These are phyloP conservation scores for Hyposoter didymator DNA, from an alignment of 2,888 invertebrate species.

Conservation along the genomic window DNA sequence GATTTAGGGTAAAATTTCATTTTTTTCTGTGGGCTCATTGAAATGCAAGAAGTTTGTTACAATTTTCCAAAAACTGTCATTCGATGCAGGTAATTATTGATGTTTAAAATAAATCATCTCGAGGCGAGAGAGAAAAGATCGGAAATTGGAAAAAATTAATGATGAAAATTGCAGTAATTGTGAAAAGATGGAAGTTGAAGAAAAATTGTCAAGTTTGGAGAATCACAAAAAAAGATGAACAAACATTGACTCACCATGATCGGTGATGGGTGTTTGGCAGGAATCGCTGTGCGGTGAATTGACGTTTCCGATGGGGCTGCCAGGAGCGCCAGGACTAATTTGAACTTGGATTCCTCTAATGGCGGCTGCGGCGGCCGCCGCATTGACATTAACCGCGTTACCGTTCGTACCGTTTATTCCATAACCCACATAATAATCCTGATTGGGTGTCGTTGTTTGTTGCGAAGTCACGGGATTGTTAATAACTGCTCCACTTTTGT, in stretches of 20 bases:
- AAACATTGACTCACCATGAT: constrained; percentile 77
- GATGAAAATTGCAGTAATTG: background rate
- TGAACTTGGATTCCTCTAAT: constrained; percentile 77
- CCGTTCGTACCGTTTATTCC: constrained; percentile 71
- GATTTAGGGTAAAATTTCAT: too few relatives aligned
- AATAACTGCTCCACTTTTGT: constrained; percentile 63
- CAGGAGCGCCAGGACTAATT: constrained; percentile 74
- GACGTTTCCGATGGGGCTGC: constrained; percentile 75
- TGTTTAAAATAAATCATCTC: background rate
- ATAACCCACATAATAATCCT: constrained; percentile 81
- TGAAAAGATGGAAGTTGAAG: background rate
- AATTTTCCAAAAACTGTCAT: background rate
- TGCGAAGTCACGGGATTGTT: constrained; percentile 38
- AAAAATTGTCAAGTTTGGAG: background rate
- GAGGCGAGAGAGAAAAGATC: too few relatives aligned
- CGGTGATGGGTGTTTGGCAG: constrained; percentile 78
- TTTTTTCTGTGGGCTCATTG: too few relatives aligned
- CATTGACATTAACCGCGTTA: constrained; percentile 73
- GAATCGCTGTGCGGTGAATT: constrained; percentile 77
- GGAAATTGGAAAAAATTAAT: background rate
- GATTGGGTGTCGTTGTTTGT: constrained; percentile 55
- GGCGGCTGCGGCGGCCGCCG: constrained; percentile 71
- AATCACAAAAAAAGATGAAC: background rate
- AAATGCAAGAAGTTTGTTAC: background rate
- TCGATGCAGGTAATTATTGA: background rate